Evolutionary conservation across 2,888 invertebrate genomes (phyloP).

Genomic region (Acanthosepion lycidas): DNA sequence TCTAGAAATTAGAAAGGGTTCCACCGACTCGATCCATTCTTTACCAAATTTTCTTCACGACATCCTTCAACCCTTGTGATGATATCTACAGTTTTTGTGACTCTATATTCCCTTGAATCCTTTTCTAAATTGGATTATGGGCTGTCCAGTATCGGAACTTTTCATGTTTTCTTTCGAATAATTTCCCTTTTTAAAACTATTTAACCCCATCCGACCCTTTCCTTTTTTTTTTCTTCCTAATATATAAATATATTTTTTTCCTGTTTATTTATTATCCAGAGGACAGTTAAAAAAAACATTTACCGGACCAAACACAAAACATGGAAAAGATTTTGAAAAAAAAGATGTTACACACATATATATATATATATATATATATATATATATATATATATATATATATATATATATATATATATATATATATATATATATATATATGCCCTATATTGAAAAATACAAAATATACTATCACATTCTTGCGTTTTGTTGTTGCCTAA

Average conservation of each 20-base stretch:
- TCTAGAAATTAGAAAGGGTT: neutral
- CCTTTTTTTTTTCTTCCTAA: neutral
- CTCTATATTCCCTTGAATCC: neutral
- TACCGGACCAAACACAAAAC: neutral
- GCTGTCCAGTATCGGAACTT: neutral
- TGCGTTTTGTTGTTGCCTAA: neutral
- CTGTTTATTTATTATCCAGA: neutral
- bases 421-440: slow-evolving; percentile 35
- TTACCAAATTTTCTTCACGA: neutral
- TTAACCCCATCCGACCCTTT: neutral
- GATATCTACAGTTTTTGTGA: neutral
- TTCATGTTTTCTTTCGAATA: neutral
- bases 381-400: slow-evolving; percentile 39
- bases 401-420: neutral
- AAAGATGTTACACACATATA: neutral
- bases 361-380: slow-evolving; percentile 45
- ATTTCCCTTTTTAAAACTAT: neutral
- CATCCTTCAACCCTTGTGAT: neutral
- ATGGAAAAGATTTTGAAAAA: neutral
- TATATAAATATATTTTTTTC: neutral
- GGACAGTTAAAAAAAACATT: neutral
- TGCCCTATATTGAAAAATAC: neutral
- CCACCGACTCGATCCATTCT: neutral
- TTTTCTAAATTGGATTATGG: neutral
- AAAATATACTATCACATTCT: neutral